A percentile compares a stretch with the other conserved stretches of the same genome.
phyloP scores from a whole-genome alignment of 2,113 vertebrate species.

The Vanacampus margaritifer region DNA sequence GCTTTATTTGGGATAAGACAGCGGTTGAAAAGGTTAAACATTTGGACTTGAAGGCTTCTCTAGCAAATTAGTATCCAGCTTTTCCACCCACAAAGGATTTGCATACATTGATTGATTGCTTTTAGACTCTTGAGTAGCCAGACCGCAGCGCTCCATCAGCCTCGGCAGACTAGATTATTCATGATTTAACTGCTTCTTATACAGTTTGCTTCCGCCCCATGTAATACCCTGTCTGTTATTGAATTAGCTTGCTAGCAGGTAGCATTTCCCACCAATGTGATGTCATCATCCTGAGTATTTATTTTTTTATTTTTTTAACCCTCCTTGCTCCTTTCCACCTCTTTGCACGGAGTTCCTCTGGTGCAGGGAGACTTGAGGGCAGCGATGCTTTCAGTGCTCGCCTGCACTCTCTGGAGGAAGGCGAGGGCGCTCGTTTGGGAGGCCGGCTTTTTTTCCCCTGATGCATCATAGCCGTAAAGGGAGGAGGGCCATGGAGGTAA shows the following conservation, averaged over 20 bases:
- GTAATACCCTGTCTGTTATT: slow-evolving; percentile 21
- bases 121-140: slow-evolving; percentile 1
- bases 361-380: slow-evolving; percentile 26
- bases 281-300: slow-evolving; percentile 45
- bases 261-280: slow-evolving; percentile 37
- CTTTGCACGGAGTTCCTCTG: slow-evolving; percentile 32
- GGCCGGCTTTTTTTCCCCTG: slow-evolving; percentile 17
- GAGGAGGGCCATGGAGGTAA: slow-evolving; percentile 66
- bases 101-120: background rate
- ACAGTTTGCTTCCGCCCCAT: background rate
- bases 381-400: slow-evolving; percentile 27
- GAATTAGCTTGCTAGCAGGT: slow-evolving; percentile 42
- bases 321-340: slow-evolving; percentile 15
- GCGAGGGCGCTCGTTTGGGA: slow-evolving; percentile 20
- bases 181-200: background rate
- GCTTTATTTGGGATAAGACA: slow-evolving; percentile 24
- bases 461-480: slow-evolving; percentile 46
- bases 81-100: background rate
- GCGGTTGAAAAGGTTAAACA: slow-evolving; percentile 10
- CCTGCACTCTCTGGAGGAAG: slow-evolving; percentile 28
- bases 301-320: background rate
- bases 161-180: background rate
- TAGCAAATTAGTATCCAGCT: background rate
- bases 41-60: background rate
- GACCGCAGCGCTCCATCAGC: background rate